phyloP scores from a whole-genome alignment of 2,113 vertebrate genomes.

The Petroica traversi region DNA sequence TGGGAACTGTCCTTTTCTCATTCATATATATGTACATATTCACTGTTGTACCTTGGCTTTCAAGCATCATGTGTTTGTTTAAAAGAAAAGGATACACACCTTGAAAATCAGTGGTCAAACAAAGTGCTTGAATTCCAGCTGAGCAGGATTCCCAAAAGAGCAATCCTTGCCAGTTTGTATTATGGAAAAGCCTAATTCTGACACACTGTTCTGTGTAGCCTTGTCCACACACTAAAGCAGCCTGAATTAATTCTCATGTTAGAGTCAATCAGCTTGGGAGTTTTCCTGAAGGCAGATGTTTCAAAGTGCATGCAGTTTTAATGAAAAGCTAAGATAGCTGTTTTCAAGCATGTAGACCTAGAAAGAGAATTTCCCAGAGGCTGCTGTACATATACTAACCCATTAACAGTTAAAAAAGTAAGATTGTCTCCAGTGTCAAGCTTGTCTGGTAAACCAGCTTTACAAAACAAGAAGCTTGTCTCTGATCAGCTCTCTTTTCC shows the following conservation, averaged over 20 bases:
- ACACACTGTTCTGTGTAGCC: not conserved
- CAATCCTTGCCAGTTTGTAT: slow-evolving; percentile 42
- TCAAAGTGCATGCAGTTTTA: slow-evolving; percentile 42
- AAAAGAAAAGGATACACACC: slow-evolving; percentile 8
- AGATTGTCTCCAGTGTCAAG: slow-evolving; percentile 26
- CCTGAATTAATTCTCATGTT: slow-evolving; percentile 66
- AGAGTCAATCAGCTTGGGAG: slow-evolving; percentile 49
- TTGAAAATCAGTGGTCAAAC: slow-evolving; percentile 57
- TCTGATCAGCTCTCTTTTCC: not conserved
- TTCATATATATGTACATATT: not conserved
- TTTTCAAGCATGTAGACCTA: slow-evolving; percentile 23
- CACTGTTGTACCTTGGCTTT: not conserved
- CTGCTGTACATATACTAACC: slow-evolving; percentile 15
- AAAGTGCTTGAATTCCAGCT: slow-evolving; percentile 31
- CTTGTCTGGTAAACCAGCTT: not conserved
- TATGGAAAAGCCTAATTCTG: slow-evolving; percentile 39
- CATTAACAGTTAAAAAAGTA: slow-evolving; percentile 55
- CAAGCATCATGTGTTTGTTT: not conserved
- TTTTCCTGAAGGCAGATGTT: slow-evolving; percentile 60
- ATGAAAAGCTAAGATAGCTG: slow-evolving; percentile 44
- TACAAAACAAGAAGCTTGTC: not conserved
- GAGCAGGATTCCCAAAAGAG: slow-evolving; percentile 53
- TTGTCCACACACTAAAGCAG: not conserved
- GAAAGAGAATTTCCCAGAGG: slow-evolving; percentile 55
- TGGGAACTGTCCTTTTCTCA: not conserved